These are phyloP conservation scores for Phocides pigmalion DNA, from an alignment of 1,140 invertebrate species.

Conservation along the genomic window DNA sequence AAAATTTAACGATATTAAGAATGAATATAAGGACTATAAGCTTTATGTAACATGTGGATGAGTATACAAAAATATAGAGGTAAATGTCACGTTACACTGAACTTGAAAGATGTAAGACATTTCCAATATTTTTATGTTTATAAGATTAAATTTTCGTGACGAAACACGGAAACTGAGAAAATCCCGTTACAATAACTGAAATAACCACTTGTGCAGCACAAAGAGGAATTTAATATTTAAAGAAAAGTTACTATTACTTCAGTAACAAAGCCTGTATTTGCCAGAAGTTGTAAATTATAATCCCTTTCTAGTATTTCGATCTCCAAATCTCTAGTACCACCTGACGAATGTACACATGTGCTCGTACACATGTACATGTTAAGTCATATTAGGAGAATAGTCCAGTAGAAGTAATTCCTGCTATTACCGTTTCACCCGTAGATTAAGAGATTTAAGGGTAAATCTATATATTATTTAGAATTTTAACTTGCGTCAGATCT, in stretches of 20 bases:
- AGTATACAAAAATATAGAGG: conserved; percentile 8
- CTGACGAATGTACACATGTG: not conserved
- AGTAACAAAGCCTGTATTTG: conserved; percentile 66
- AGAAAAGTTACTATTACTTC: not conserved
- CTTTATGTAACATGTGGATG: conserved; percentile 10
- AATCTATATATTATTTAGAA: conserved; percentile 45
- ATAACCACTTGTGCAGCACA: no score
- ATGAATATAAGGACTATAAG: conserved; percentile 2
- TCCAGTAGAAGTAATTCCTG: conserved; percentile 29
- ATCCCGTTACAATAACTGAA: no score
- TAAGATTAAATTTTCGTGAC: no score
- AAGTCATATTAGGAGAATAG: conserved; percentile 18
- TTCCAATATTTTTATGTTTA: no score
- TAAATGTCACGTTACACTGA: not conserved
- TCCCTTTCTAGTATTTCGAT: conserved; percentile 33
- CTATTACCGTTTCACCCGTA: conserved; percentile 35
- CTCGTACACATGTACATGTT: not conserved
- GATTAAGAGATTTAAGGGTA: conserved; percentile 42
- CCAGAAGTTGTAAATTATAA: conserved; percentile 57
- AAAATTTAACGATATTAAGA: conserved; percentile 1
- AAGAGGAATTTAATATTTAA: not conserved
- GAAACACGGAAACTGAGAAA: no score
- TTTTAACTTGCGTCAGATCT: conserved; percentile 77
- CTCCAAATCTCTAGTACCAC: conserved; percentile 41
- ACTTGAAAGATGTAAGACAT: no score